These are phyloP conservation scores for Nixonia krombeini DNA, from an alignment of 1,140 invertebrate genomes.

Conservation along the genomic window DNA sequence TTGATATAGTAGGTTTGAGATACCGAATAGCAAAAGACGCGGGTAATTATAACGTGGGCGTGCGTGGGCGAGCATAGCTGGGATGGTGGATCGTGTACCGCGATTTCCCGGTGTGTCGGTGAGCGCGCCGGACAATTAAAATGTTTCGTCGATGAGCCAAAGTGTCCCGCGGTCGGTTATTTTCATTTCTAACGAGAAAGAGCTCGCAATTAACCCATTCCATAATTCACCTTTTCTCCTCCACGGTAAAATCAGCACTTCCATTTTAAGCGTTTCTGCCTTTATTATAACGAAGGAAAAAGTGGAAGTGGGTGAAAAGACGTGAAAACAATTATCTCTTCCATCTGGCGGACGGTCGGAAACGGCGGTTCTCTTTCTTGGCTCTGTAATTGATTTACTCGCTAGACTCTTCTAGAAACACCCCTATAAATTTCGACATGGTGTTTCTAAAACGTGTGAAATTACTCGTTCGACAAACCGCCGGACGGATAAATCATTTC, in stretches of 20 bases:
- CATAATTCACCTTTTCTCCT: background rate
- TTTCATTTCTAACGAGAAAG: no score
- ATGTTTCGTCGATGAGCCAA: no score
- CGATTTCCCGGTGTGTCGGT: background rate
- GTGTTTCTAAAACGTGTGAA: slow-evolving; percentile 33
- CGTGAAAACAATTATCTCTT: slow-evolving; percentile 1
- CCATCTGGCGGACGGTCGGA: background rate
- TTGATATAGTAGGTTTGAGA: background rate
- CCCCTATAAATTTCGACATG: slow-evolving; percentile 4
- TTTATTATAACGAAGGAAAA: no score
- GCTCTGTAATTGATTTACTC: slow-evolving; percentile 20
- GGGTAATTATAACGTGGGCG: slow-evolving; percentile 3
- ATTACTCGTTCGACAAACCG: slow-evolving; percentile 63
- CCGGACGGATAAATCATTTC: slow-evolving; percentile 59
- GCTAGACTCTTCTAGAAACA: background rate
- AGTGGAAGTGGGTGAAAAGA: background rate
- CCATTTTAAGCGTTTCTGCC: no score
- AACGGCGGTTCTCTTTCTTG: slow-evolving; percentile 7
- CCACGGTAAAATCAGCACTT: background rate
- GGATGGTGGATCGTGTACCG: no score
- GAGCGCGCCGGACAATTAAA: background rate
- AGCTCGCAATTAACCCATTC: background rate
- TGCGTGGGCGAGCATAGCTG: background rate
- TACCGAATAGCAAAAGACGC: slow-evolving; percentile 1
- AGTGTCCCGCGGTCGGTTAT: no score